Evolutionary conservation across 2,113 vertebrate species (phyloP).

Genomic region (Pantherophis guttatus): DNA sequence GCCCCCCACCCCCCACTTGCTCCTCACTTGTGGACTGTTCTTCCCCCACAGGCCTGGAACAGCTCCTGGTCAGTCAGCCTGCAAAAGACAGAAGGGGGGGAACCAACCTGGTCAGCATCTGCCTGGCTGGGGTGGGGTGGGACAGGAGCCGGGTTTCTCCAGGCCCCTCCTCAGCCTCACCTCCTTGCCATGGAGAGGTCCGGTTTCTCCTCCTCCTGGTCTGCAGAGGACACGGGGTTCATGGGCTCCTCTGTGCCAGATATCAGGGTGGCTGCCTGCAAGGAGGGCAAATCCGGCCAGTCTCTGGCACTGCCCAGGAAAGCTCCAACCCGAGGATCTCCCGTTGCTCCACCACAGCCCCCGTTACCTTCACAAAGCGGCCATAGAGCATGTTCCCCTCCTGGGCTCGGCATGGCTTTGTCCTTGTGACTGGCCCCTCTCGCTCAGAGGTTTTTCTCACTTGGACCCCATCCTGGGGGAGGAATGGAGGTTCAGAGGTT

Average conservation of each 20-base stretch:
- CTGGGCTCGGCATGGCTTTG: slow-evolving; percentile 69
- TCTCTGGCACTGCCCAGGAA: neutral
- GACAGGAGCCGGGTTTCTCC: neutral
- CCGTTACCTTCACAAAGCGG: slow-evolving; percentile 85
- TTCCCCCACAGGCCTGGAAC: slow-evolving; percentile 83
- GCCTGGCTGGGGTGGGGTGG: neutral
- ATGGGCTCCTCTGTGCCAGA: slow-evolving; percentile 70
- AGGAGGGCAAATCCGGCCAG: neutral
- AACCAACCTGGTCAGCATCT: neutral
- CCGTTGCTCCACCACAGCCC: neutral
- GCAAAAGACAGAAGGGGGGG: neutral
- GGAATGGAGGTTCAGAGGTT: no score
- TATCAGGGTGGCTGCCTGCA: slow-evolving; percentile 80
- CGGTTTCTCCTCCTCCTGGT: slow-evolving; percentile 74
- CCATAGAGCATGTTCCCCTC: slow-evolving; percentile 77
- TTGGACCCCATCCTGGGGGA: slow-evolving; percentile 75
- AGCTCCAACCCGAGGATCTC: neutral
- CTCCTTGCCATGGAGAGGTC: slow-evolving; percentile 77
- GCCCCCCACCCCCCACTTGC: no score
- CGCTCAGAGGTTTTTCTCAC: slow-evolving; percentile 67
- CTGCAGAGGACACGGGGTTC: slow-evolving; percentile 31
- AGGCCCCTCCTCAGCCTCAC: slow-evolving; percentile 40
- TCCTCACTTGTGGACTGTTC: slow-evolving; percentile 92
- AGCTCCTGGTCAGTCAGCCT: slow-evolving; percentile 85
- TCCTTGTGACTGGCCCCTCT: slow-evolving; percentile 68